These are phyloP conservation scores for Metellina segmentata DNA, from an alignment of 2,888 invertebrate species.

Conservation along the genomic window DNA sequence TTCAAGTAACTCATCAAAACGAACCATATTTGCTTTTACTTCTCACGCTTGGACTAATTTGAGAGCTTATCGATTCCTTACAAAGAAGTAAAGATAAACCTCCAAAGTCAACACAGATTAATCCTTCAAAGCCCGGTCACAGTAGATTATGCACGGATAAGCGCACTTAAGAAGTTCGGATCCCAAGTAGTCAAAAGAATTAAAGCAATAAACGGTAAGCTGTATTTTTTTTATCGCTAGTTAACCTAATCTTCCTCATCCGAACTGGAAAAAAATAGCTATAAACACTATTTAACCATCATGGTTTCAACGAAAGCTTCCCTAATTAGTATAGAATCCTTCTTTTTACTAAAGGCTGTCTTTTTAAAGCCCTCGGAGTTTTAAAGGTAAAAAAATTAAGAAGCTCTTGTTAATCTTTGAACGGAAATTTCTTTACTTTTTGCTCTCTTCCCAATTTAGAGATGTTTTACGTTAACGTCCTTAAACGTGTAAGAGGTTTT, in stretches of 20 bases:
- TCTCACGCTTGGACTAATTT: too few species aligned
- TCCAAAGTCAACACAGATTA: not conserved
- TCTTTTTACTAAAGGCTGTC: not conserved
- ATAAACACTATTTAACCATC: not conserved
- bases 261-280: not conserved
- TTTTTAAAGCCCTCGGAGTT: not conserved
- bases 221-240: not conserved
- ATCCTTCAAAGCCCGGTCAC: not conserved
- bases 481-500: conserved; percentile 16
- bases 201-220: not conserved
- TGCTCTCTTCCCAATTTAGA: conserved; percentile 14
- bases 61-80: not conserved
- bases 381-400: not conserved
- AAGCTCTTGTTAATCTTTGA: conserved; percentile 17
- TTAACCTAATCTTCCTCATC: not conserved
- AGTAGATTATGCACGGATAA: not conserved
- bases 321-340: not conserved
- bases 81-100: not conserved
- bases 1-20: too few species aligned
- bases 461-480: not conserved
- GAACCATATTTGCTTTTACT: too few species aligned
- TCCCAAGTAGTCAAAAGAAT: not conserved
- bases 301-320: not conserved
- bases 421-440: conserved; percentile 17
- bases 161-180: not conserved